Percentiles rank a stretch among this genome's conserved stretches.
Conservation (phyloP, 1,140 invertebrate genomes). For the roundworm (Caenorhabditis elegans) region DNA sequence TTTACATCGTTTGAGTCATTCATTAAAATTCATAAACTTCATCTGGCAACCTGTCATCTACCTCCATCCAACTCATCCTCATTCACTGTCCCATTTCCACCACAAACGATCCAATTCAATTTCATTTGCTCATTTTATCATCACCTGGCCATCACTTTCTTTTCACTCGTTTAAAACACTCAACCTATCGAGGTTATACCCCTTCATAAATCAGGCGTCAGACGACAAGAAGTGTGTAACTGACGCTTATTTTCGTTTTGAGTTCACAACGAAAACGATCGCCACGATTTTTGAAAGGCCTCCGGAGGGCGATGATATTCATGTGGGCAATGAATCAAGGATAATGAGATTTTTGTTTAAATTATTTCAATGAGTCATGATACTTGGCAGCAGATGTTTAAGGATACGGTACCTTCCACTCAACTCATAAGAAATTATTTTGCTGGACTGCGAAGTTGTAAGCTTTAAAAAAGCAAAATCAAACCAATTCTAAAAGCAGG, state of each 20-base stretch:
- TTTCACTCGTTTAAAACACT: background rate
- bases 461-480: too few species aligned
- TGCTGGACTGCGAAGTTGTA: background rate
- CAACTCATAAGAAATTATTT: background rate
- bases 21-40: too few species aligned
- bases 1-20: too few species aligned
- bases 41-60: too few species aligned
- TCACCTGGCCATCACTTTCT: background rate
- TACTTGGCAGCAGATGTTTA: background rate
- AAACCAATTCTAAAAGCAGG: too few species aligned
- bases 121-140: background rate
- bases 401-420: background rate
- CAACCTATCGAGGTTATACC: background rate
- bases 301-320: background rate
- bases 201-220: conserved; percentile 23
- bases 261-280: background rate
- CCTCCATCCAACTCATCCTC: background rate
- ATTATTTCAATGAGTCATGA: background rate
- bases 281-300: background rate
- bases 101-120: background rate
- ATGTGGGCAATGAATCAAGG: background rate
- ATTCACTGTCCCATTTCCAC: background rate
- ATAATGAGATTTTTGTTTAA: background rate
- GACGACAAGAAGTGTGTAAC: background rate
- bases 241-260: background rate